These are phyloP conservation scores for rabbit (Oryctolagus cuniculus) DNA, from an alignment of 2,113 vertebrate genomes.

Conservation along the genomic window DNA sequence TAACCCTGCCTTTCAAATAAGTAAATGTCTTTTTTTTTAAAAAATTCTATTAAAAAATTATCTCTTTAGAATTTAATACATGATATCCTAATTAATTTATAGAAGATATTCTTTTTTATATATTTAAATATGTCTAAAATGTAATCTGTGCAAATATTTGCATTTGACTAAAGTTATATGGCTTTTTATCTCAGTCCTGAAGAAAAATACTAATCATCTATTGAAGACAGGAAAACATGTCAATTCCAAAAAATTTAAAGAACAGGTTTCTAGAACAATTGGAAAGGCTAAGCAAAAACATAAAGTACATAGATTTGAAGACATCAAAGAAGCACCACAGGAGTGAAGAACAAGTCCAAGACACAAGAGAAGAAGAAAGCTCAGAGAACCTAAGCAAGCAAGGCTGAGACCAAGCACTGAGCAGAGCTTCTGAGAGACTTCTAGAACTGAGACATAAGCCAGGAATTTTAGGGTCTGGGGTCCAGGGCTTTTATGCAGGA, in stretches of 20 bases:
- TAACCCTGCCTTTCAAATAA: no score
- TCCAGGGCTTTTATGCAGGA: neutral
- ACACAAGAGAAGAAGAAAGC: neutral
- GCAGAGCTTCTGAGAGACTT: neutral
- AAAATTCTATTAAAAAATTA: no score
- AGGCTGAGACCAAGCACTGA: neutral
- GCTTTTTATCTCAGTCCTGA: neutral
- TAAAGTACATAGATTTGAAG: neutral
- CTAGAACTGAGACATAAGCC: neutral
- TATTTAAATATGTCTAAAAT: neutral
- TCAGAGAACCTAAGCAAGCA: neutral
- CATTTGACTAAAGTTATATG: neutral
- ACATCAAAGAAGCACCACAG: neutral
- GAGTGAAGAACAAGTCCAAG: neutral
- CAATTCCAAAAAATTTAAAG: neutral
- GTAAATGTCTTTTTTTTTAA: no score
- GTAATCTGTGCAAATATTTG: neutral
- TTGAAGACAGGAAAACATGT: neutral
- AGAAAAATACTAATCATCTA: neutral
- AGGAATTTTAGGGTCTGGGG: no score
- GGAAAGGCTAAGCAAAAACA: neutral
- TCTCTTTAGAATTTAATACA: neutral
- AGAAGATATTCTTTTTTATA: neutral
- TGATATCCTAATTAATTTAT: neutral
- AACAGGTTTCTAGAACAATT: neutral